Base-by-base conservation (phyloP, 2,113 vertebrate species). In the Pycnonotus jocosus region DNA sequence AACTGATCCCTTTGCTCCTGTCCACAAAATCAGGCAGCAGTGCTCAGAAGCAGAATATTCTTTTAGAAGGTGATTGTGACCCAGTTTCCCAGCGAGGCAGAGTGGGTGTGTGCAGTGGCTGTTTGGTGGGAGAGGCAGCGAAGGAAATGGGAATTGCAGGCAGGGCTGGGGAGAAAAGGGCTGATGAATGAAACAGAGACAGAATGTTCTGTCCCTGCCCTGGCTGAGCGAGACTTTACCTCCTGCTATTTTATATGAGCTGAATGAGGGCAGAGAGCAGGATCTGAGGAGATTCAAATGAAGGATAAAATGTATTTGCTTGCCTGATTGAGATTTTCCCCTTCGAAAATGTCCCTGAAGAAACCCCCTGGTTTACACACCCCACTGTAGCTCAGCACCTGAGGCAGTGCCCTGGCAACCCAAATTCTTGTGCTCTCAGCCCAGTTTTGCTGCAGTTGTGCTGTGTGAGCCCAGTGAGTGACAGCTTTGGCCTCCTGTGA, bases 131-230 rank as follows among this genome's bases (percentile, higher is more conserved):
- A 81, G 83, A 86, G 56, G 35, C 64, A 33, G 14, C 40, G 79
- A 76, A 81, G 78, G 93, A 97, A 96, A 95, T 96, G 94, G 81
- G 62, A 95, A 95, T 89, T 82, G 58, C 96, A 96, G 95, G 77
- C 89, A 40, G n/a, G 62, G 35, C 48, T 22, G 31, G n/a, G 82
- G 13, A 60, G 44, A 6, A 33, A 74, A 65, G 31, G 9, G 11
- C 56, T 87, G 35, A 89, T 95, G 89, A 40, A 90, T 54, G 89
- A 87, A 97, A 69, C 93, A 95, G 92, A 92, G 64, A 44, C 58
- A 42, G 33, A 88, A 64, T 7, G 25, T 72, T 66, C 66, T 74
- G 84, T 5, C 79, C 57, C 66, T 89, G 40, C 83, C 60, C 70
- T 35, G 86, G 31, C 60, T 65, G n/a, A 4, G 0, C 6, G 57